Conservation (phyloP, 2,888 invertebrate genomes). For the Kryphioiulus occultus region DNA sequence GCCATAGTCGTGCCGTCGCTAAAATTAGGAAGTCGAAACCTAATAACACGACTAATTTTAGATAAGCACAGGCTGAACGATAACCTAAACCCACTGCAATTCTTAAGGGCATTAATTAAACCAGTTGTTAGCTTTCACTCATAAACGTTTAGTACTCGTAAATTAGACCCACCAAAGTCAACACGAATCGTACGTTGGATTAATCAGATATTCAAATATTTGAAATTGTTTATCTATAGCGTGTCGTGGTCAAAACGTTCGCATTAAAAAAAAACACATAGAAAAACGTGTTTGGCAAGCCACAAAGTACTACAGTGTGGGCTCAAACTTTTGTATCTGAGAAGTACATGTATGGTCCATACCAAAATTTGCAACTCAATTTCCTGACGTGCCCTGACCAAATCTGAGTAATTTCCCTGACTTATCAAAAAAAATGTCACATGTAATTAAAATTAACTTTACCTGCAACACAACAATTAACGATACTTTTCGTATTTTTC, state of each 20-base stretch:
- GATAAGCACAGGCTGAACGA: not conserved
- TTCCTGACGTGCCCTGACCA: no score
- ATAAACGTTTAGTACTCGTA: not conserved
- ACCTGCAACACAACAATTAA: no score
- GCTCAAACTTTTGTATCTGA: no score
- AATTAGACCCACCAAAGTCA: not conserved
- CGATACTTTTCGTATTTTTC: no score
- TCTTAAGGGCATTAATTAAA: not conserved
- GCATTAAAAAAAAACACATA: no score
- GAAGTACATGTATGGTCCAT: no score
- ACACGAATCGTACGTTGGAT: not conserved
- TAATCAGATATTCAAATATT: not conserved
- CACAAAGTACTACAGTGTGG: no score
- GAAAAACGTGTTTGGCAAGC: no score
- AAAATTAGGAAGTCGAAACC: conserved; percentile 10
- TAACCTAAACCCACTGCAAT: not conserved
- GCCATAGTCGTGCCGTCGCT: not conserved
- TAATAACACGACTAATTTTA: conserved; percentile 7
- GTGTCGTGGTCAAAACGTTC: not conserved
- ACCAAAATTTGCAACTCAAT: no score
- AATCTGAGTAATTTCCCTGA: no score
- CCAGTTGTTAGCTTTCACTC: not conserved
- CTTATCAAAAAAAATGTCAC: no score
- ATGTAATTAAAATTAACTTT: no score
- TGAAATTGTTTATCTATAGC: not conserved